phyloP scores from a whole-genome alignment of 2,113 vertebrate species.

The Nothobranchius furzeri region DNA sequence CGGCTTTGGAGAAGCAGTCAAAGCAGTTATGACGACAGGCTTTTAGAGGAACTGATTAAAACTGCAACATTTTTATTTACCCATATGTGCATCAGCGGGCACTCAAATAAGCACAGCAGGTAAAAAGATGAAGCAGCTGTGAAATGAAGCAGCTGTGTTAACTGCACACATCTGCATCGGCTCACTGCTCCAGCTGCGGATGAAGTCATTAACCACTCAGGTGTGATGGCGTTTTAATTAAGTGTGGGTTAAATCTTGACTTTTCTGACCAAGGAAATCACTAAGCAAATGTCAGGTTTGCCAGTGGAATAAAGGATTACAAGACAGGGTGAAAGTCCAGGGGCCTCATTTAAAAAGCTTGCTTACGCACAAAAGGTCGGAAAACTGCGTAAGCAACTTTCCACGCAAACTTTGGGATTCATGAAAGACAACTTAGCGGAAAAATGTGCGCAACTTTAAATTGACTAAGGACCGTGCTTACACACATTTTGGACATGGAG shows the following conservation, averaged over 20 bases:
- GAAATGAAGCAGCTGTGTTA: conserved; percentile 28
- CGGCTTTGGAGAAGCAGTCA: conserved; percentile 5
- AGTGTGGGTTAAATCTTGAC: conserved; percentile 32
- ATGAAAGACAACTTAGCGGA: too few relatives aligned
- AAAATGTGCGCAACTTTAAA: too few relatives aligned
- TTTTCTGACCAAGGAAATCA: conserved; percentile 29
- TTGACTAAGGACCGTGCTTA: too few relatives aligned
- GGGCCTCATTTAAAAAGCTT: too few relatives aligned
- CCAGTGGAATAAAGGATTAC: conserved; percentile 15
- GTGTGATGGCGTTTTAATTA: conserved; percentile 59
- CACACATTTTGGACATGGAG: too few relatives aligned
- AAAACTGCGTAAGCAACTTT: too few relatives aligned
- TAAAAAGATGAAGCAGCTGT: conserved; percentile 28
- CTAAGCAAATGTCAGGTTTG: conserved; percentile 46
- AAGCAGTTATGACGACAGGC: conserved; percentile 40
- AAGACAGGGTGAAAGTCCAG: neutral
- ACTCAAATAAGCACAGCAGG: conserved; percentile 19
- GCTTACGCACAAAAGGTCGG: too few relatives aligned
- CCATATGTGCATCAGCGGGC: conserved; percentile 1
- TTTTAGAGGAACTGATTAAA: conserved; percentile 43
- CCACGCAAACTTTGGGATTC: too few relatives aligned
- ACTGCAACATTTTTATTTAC: conserved; percentile 35
- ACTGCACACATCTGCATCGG: conserved; percentile 27
- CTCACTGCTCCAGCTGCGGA: conserved; percentile 26
- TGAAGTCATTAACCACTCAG: conserved; percentile 33